A percentile compares a stretch with the other conserved stretches of the same genome.
phyloP scores from a whole-genome alignment of 2,113 vertebrate genomes.

The Strigops habroptila region DNA sequence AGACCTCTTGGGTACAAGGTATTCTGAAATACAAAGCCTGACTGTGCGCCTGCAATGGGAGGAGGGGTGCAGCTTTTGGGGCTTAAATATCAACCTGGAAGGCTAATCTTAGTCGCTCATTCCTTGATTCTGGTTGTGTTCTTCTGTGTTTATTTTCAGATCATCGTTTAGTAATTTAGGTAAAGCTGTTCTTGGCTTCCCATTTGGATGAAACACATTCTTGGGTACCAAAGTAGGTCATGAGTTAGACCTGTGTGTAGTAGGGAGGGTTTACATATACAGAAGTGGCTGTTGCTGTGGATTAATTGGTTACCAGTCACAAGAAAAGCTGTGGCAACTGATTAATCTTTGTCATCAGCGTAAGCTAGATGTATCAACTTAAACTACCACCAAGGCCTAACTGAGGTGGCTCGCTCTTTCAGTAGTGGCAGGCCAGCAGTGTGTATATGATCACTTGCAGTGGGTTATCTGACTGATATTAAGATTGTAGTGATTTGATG shows the following conservation, averaged over 20 bases:
- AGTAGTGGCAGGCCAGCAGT: neutral
- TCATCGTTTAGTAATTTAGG: neutral
- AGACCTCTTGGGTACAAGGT: neutral
- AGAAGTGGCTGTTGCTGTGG: neutral
- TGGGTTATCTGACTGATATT: neutral
- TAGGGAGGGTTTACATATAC: neutral
- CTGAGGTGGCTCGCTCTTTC: neutral
- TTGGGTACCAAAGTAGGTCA: neutral
- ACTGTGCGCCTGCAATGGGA: neutral
- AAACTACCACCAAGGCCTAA: neutral
- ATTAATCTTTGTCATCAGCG: neutral
- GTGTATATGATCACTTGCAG: accelerated
- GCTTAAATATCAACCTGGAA: neutral
- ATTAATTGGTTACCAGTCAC: neutral
- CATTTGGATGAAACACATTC: neutral
- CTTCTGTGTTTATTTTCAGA: neutral
- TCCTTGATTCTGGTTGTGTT: neutral
- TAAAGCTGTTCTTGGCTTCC: neutral
- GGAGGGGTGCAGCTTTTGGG: neutral
- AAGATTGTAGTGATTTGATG: neutral
- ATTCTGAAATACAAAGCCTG: neutral
- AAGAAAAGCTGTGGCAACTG: neutral
- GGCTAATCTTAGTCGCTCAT: neutral
- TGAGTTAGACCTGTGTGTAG: neutral
- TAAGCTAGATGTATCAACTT: neutral